A percentile compares a stretch with the other conserved stretches of the same genome.
phyloP scores from a whole-genome alignment of 53 echinoderm and acorn worm genomes.

The Luidia sarsii region DNA sequence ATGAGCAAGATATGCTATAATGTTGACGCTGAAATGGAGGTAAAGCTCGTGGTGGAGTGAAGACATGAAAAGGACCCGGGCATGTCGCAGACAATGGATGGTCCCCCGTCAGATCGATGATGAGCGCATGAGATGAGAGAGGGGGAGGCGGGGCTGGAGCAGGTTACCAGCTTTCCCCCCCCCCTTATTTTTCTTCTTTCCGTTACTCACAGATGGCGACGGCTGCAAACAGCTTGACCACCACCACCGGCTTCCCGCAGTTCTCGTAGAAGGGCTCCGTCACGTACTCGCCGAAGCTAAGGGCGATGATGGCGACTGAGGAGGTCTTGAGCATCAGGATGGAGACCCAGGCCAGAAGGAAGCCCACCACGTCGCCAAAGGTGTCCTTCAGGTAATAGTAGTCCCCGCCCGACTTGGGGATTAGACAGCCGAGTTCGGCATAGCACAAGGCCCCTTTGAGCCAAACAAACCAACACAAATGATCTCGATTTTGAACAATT shows the following conservation, averaged over 20 bases:
- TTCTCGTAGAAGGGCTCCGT: conserved; percentile 72
- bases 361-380: conserved; percentile 68
- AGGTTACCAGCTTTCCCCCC: too few relatives aligned
- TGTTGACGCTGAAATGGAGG: too few relatives aligned
- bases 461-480: too few relatives aligned
- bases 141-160: too few relatives aligned
- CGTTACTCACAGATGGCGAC: conserved; percentile 84
- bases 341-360: conserved; percentile 80
- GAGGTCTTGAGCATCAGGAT: conserved; percentile 81
- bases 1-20: too few relatives aligned
- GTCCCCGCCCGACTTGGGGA: conserved; percentile 90
- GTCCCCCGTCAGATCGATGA: too few relatives aligned
- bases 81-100: too few relatives aligned
- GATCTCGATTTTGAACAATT: too few relatives aligned
- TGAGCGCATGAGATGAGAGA: too few relatives aligned
- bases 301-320: conserved; percentile 72
- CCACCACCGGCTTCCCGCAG: conserved; percentile 61
- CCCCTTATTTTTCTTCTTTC: too few relatives aligned
- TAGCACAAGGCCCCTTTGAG: conserved; percentile 82
- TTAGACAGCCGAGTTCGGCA: conserved; percentile 85
- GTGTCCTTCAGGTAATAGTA: conserved; percentile 75
- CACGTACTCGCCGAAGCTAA: conserved; percentile 85
- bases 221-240: conserved; percentile 73
- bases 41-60: too few relatives aligned
- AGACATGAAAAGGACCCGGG: too few relatives aligned